Evolutionary conservation across 2,888 invertebrate species (phyloP).

Genomic region (Mimas tiliae): DNA sequence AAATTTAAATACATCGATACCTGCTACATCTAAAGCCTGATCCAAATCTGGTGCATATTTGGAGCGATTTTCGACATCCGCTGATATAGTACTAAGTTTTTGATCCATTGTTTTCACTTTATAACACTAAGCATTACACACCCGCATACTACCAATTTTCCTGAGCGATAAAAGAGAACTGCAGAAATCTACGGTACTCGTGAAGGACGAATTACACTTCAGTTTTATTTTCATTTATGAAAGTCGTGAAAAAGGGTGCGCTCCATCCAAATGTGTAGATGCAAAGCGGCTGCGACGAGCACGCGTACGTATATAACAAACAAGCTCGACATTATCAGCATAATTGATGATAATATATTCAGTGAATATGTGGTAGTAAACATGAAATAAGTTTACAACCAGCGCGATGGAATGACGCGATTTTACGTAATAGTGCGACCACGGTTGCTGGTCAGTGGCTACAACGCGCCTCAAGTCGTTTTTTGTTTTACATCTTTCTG

Average conservation of each 20-base stretch:
- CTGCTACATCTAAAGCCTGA: slow-evolving; percentile 60
- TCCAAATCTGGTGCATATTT: slow-evolving; percentile 62
- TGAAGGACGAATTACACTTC: not conserved
- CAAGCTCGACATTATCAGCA: slow-evolving; percentile 38
- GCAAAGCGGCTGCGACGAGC: slow-evolving; percentile 28
- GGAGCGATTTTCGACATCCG: slow-evolving; percentile 45
- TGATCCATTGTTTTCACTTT: slow-evolving; percentile 42
- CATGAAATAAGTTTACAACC: not conserved
- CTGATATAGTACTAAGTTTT: slow-evolving; percentile 54
- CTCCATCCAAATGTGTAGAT: slow-evolving; percentile 35
- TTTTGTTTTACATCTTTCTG: too few species aligned
- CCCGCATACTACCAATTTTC: not conserved
- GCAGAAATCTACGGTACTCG: too few species aligned
- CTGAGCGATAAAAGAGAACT: slow-evolving; percentile 16
- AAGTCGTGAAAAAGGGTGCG: slow-evolving; percentile 30
- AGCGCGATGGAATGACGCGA: not conserved
- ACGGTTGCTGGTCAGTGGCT: too few species aligned
- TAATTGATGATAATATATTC: slow-evolving; percentile 33
- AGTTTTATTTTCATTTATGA: not conserved
- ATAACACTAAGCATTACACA: not conserved
- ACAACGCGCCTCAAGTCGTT: too few species aligned
- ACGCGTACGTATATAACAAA: slow-evolving; percentile 30
- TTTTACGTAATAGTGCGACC: too few species aligned
- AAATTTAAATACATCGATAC: slow-evolving; percentile 37
- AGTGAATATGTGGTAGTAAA: not conserved